A percentile compares a stretch with the other conserved stretches of the same genome.
These are phyloP conservation scores for Microctenopoma stevenorrisi DNA, from an alignment of 2,797 vertebrate genomes.

Conservation along the genomic window DNA sequence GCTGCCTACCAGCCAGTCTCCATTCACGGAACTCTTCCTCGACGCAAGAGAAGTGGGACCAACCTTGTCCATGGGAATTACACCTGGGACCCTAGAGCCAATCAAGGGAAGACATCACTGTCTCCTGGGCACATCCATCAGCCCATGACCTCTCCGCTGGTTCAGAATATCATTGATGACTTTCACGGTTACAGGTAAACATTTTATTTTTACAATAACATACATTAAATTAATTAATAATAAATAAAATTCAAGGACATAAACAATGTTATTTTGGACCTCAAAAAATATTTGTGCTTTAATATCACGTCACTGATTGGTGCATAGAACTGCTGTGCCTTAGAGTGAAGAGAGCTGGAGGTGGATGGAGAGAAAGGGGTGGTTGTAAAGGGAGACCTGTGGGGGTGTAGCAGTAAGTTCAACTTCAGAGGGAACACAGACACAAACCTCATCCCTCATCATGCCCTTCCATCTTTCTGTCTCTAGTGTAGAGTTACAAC, in stretches of 20 bases:
- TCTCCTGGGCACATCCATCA: constrained; percentile 51
- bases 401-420: constrained; percentile 50
- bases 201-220: background rate
- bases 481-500: constrained; percentile 73
- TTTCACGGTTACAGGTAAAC: constrained; percentile 82
- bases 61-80: constrained; percentile 40
- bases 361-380: constrained; percentile 33
- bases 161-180: constrained; percentile 86
- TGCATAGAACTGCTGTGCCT: background rate
- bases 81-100: constrained; percentile 72
- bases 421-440: constrained; percentile 65
- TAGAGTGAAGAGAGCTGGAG: constrained; percentile 11
- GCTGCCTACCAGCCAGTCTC: constrained; percentile 87
- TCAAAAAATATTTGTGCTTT: no score
- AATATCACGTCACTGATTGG: no score
- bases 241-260: no score
- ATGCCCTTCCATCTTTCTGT: constrained; percentile 65
- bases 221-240: background rate
- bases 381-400: constrained; percentile 41
- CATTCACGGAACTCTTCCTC: constrained; percentile 95
- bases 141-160: constrained; percentile 77
- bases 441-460: constrained; percentile 71
- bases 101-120: constrained; percentile 54
- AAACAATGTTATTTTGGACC: no score
- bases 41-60: constrained; percentile 87